Base-by-base conservation (phyloP, 2,797 vertebrate genomes). In the Cynodonichthys magdalenae region DNA sequence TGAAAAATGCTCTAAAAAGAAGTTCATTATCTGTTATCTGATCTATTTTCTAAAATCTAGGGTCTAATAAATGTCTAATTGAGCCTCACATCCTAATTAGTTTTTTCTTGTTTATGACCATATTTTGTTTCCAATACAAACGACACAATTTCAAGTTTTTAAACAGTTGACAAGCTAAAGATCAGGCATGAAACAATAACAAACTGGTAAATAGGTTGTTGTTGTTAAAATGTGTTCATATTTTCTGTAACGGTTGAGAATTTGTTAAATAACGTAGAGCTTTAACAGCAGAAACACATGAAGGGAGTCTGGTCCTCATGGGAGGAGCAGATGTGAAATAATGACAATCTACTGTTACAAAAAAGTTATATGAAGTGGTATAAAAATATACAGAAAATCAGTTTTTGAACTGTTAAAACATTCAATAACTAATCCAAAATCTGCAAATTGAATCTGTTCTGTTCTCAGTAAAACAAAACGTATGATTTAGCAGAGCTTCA, bases 311-410 rank as follows among this genome's bases (percentile, higher is more conserved):
- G 19, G 47, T 41, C 69, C 78, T 78, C 67, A 4, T 6, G 56
- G 73, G 64, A 59, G 72, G 64, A 59, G 72, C 64, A 24, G 53
- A 59, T 51, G 4, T 83, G 71, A 83, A 74, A 82, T 54, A 71
- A 79, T 50, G 74, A 72, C 62, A 7, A n/a, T 58, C 29, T 60
- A 42, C 59, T 64, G 45, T 14, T 34, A 36, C 64, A 59, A 28
- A 31, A 52, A 34, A 63, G n/a, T n/a, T n/a, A n/a, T n/a, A n/a
- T n/a, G n/a, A n/a, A n/a, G n/a, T n/a, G n/a, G n/a, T n/a, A n/a
- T n/a, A n/a, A n/a, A n/a, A n/a, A n/a, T n/a, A n/a, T n/a, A n/a
- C n/a, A n/a, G 9, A 9, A 36, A 36, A 36, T 36, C 34, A 15
- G 34, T 36, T 39, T 20, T 1, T 41, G 6, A 41, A 55, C 42